These are phyloP conservation scores for Pachypanchax playfairii DNA, from an alignment of 2,113 vertebrate species.

Conservation along the genomic window DNA sequence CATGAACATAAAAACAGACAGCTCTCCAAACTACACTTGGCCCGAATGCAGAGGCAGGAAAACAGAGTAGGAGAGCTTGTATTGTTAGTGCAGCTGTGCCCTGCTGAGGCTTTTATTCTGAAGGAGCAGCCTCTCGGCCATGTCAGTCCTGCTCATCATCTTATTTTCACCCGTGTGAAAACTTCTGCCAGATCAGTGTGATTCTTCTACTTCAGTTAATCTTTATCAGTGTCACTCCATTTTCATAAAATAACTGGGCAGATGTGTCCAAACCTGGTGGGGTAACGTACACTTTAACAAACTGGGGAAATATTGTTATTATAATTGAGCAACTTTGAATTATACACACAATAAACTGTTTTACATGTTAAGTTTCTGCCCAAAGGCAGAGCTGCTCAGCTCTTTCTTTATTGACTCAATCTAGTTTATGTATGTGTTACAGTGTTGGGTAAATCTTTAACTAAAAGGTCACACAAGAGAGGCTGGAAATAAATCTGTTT, in stretches of 20 bases:
- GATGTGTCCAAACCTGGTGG: not conserved
- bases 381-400: not conserved
- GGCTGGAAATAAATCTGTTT: not conserved
- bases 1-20: slow-evolving; percentile 28
- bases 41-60: slow-evolving; percentile 26
- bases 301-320: not conserved
- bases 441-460: slow-evolving; percentile 6
- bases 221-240: not conserved
- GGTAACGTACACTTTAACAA: not conserved
- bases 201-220: slow-evolving; percentile 13
- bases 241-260: slow-evolving; percentile 1
- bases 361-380: not conserved
- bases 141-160: slow-evolving; percentile 15
- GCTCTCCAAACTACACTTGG: slow-evolving; percentile 17
- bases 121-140: slow-evolving; percentile 6
- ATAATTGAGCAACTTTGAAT: not conserved
- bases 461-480: slow-evolving; percentile 23
- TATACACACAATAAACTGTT: not conserved
- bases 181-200: slow-evolving; percentile 18
- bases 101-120: slow-evolving; percentile 22
- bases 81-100: slow-evolving; percentile 31
- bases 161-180: slow-evolving; percentile 34
- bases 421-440: not conserved
- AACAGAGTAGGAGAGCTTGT: slow-evolving; percentile 20
- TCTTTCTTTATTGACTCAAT: slow-evolving; percentile 16